Percentiles rank a stretch among this genome's conserved stretches.
These are phyloP conservation scores for Bedellia somnulentella DNA, from an alignment of 2,888 invertebrate species.

Conservation along the genomic window DNA sequence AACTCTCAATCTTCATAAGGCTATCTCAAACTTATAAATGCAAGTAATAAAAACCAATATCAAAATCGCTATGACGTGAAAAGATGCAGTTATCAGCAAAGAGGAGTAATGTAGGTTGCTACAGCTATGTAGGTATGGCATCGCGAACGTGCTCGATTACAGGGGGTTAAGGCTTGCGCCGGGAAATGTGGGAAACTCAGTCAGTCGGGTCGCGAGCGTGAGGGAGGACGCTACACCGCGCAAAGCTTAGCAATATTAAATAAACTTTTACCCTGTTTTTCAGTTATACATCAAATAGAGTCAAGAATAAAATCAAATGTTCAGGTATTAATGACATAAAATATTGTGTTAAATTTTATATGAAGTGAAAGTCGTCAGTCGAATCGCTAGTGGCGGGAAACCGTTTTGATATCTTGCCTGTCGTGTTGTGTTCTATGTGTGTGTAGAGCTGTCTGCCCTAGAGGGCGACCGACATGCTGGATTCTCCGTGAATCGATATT, in stretches of 20 bases:
- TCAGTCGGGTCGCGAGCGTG: constrained; percentile 47
- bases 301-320: constrained; percentile 13
- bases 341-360: constrained; percentile 13
- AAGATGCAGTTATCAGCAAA: too few species aligned
- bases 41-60: too few species aligned
- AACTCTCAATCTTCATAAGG: too few species aligned
- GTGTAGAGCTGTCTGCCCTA: constrained; percentile 53
- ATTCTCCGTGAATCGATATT: constrained; percentile 59
- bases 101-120: too few species aligned
- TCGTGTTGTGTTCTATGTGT: constrained; percentile 59
- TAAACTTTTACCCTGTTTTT: constrained; percentile 48
- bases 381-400: constrained; percentile 59
- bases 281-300: constrained; percentile 25
- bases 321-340: too few species aligned
- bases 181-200: constrained; percentile 51
- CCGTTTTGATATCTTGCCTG: constrained; percentile 56
- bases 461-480: constrained; percentile 59
- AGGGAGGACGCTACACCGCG: constrained; percentile 29
- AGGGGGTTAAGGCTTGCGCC: constrained; percentile 58
- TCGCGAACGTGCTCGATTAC: constrained; percentile 52
- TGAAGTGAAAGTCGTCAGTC: constrained; percentile 26
- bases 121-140: too few species aligned
- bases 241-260: constrained; percentile 20
- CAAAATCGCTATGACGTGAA: too few species aligned
- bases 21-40: too few species aligned